Percentiles rank a stretch among this genome's conserved stretches.
These are phyloP conservation scores for Phyllotreta striolata DNA, from an alignment of 2,888 invertebrate species.

Conservation along the genomic window DNA sequence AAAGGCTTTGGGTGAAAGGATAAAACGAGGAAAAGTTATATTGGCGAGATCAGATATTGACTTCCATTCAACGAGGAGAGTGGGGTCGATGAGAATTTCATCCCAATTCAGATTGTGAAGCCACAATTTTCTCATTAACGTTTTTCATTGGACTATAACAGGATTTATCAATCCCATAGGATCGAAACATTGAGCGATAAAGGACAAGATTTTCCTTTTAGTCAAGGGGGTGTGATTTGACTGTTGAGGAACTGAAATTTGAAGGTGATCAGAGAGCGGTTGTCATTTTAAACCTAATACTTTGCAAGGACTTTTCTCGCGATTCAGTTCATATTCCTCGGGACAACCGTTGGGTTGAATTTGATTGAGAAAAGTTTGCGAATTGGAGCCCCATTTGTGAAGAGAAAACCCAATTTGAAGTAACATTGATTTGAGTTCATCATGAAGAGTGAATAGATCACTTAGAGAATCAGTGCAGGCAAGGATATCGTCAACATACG, in stretches of 20 bases:
- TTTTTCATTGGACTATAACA: slow-evolving; percentile 32
- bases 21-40: slow-evolving; percentile 31
- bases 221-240: slow-evolving; percentile 1
- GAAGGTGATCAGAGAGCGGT: slow-evolving; percentile 24
- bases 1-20: slow-evolving; percentile 20
- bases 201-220: slow-evolving; percentile 35
- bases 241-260: slow-evolving; percentile 20
- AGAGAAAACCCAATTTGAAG: too few relatives aligned
- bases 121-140: slow-evolving; percentile 39
- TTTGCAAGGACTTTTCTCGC: slow-evolving; percentile 24
- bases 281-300: slow-evolving; percentile 30
- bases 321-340: too few relatives aligned
- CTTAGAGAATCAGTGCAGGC: not conserved
- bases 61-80: slow-evolving; percentile 27
- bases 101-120: slow-evolving; percentile 33
- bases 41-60: slow-evolving; percentile 8
- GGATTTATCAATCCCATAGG: slow-evolving; percentile 36
- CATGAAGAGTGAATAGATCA: not conserved
- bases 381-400: too few relatives aligned
- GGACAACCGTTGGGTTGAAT: too few relatives aligned
- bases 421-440: not conserved
- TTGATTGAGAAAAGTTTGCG: too few relatives aligned
- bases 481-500: slow-evolving; percentile 31
- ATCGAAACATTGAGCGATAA: slow-evolving; percentile 31
- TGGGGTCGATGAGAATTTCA: slow-evolving; percentile 8